A percentile compares a stretch with the other conserved stretches of the same genome.
Evolutionary conservation across 2,113 vertebrate genomes (phyloP).

Genomic region (Platysteira castanea): DNA sequence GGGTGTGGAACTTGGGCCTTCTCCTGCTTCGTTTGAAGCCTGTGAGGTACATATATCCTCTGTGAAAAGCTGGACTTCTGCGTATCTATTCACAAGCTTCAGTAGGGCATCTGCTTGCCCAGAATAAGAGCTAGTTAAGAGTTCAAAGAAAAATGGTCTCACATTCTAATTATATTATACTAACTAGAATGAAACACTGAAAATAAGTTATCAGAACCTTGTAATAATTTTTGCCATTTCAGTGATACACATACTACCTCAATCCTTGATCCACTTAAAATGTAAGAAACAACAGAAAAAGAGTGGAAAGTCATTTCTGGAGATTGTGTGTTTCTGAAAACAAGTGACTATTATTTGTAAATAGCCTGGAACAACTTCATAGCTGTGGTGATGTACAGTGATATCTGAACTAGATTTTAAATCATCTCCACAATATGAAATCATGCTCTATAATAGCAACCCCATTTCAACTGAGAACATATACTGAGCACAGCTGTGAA

Average conservation of each 20-base stretch:
- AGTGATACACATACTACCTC: neutral
- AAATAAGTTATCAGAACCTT: neutral
- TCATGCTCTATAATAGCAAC: neutral
- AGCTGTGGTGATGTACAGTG: neutral
- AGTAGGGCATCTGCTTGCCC: neutral
- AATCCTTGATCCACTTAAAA: neutral
- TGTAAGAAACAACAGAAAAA: neutral
- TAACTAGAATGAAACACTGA: neutral
- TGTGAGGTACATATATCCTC: accelerated
- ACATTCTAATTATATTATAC: neutral
- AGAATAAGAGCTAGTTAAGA: neutral
- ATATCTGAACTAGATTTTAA: neutral
- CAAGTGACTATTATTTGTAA: neutral
- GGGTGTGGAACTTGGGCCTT: neutral
- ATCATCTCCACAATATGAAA: neutral
- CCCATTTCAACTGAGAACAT: neutral
- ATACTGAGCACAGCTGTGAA: neutral
- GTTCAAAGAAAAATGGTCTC: neutral
- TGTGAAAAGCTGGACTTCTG: neutral
- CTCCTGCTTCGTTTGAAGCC: neutral
- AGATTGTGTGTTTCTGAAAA: neutral
- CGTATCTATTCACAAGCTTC: neutral
- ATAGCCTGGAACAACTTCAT: neutral
- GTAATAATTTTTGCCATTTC: neutral
- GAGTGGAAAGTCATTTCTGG: neutral